Evolutionary conservation across 2,113 vertebrate genomes (phyloP).

Genomic region (Guaruba guarouba): DNA sequence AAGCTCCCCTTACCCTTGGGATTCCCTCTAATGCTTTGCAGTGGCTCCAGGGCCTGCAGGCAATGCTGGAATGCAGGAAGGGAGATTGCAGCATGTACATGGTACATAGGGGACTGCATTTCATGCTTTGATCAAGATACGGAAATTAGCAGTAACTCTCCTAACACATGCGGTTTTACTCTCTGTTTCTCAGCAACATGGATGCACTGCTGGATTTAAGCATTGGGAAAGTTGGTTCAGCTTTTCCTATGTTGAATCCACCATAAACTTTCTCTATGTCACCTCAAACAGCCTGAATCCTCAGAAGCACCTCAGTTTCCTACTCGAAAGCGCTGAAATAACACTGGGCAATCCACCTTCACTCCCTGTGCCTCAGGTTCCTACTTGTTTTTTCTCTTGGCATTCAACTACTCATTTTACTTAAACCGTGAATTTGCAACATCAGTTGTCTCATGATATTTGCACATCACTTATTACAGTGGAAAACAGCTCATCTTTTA

Average conservation of each 20-base stretch:
- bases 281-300: background rate
- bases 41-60: background rate
- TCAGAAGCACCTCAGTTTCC: background rate
- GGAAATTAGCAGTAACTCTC: background rate
- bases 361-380: background rate
- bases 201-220: background rate
- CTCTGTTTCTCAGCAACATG: background rate
- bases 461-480: background rate
- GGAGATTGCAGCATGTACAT: background rate
- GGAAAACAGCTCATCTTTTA: background rate
- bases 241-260: background rate
- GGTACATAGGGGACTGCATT: accelerated
- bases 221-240: background rate
- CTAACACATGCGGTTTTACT: background rate
- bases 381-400: background rate
- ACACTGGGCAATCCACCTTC: background rate
- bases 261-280: background rate
- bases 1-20: background rate
- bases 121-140: background rate
- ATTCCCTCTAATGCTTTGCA: background rate
- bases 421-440: background rate
- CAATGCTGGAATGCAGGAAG: background rate
- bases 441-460: background rate
- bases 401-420: background rate
- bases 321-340: accelerated